These are phyloP conservation scores for Panzeria rudis DNA, from an alignment of 2,888 invertebrate species.

Conservation along the genomic window DNA sequence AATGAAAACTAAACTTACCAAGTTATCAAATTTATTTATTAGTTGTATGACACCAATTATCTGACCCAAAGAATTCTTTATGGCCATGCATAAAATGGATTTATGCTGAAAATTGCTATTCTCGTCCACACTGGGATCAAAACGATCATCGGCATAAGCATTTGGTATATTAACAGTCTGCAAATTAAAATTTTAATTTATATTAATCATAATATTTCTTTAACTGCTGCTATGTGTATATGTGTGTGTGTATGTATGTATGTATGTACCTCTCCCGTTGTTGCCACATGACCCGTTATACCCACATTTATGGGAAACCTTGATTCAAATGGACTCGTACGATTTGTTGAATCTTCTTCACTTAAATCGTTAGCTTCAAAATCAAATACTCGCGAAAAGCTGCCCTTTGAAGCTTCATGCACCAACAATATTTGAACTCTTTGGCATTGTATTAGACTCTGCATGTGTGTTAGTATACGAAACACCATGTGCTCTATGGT, in stretches of 20 bases:
- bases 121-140: conserved; percentile 94
- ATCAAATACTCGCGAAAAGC: conserved; percentile 97
- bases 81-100: conserved; percentile 97
- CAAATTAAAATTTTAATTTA: neutral
- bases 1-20: conserved; percentile 83
- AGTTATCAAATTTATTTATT: conserved; percentile 95
- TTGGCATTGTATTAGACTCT: conserved; percentile 96
- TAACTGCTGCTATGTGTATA: neutral
- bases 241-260: too few relatives aligned
- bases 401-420: conserved; percentile 95
- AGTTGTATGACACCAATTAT: conserved; percentile 97
- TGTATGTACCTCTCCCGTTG: conserved; percentile 93
- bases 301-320: conserved; percentile 97
- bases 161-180: conserved; percentile 96
- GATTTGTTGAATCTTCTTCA: conserved; percentile 90
- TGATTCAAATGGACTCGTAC: conserved; percentile 94
- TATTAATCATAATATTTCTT: neutral
- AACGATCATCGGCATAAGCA: conserved; percentile 94
- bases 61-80: conserved; percentile 95
- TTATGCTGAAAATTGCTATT: conserved; percentile 93
- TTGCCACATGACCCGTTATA: conserved; percentile 97
- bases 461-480: conserved; percentile 96
- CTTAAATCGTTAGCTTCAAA: conserved; percentile 95
- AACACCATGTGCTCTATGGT: conserved; percentile 97
- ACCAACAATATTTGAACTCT: conserved; percentile 96